Evolutionary conservation across 2,797 vertebrate species (phyloP), one percentile per base, ranked within the genome.

Genomic region (Sylvia borin): DNA sequence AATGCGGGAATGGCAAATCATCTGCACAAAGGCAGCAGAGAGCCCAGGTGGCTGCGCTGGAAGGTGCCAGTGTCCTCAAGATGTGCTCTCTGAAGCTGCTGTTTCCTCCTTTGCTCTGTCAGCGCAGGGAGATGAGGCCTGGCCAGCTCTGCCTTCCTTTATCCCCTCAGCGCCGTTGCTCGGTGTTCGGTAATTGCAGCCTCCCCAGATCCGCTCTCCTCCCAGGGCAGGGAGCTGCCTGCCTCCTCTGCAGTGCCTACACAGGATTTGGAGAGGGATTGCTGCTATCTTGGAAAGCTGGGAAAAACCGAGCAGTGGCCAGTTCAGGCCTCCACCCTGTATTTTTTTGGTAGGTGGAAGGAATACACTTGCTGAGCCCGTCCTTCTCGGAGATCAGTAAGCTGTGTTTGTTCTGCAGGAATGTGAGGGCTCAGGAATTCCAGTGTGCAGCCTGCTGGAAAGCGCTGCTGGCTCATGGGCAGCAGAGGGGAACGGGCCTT

Each of bases 401-500:
- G 51, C 62, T 57, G 5, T 57, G 71, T 26, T 11, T 32, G 54
- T 20, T 58, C 19, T 47, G 53, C 8, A 90, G 90, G 91, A 85
- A 76, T 85, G 74, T 0, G 4, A 57, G 60, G 67, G 58, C 64
- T 18, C 58, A 90, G 90, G 85, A 93, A 91, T 67, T 93, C 72
- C 82, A 76, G 62, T 17, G 75, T 81, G 92, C 83, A 95, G 95
- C 72, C 86, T 89, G 74, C 84, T 89, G 82, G 85, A 75, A 93
- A 86, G 74, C 22, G 4, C 66, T 72, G 82, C 91, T 93, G 79
- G 83, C 89, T 96, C 85, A 9, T 60, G 94, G 91, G 93, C 90
- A 88, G 85, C 88, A 51, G 77, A 77, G 93, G 94, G 90, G 90
- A 95, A 91, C 18, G 3, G 92, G 94, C 78, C 83, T 65, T 85